Conservation (phyloP, 2,888 invertebrate species). For the Baccha elongata region DNA sequence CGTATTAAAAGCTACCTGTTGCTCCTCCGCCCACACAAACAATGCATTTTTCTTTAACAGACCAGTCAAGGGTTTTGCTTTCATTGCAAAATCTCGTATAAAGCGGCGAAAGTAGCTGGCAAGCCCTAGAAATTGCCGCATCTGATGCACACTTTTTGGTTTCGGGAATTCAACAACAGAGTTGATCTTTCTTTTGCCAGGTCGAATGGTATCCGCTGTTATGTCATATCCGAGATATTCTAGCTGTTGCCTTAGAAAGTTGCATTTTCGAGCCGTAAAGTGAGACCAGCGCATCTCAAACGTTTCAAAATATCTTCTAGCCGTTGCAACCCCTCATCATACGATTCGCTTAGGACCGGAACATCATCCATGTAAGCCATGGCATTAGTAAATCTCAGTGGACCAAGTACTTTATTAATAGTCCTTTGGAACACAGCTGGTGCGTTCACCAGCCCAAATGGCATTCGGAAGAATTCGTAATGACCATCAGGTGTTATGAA, state of each 20-base stretch:
- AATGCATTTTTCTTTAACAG: conserved; percentile 15
- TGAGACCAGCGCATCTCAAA: no score
- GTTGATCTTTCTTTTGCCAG: background rate
- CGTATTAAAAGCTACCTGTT: conserved; percentile 21
- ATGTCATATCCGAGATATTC: background rate
- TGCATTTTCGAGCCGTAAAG: no score
- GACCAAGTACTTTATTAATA: background rate
- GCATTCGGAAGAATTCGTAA: no score
- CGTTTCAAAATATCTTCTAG: no score
- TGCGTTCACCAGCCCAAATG: no score
- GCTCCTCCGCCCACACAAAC: no score
- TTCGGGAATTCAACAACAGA: background rate
- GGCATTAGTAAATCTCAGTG: background rate
- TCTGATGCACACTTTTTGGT: background rate
- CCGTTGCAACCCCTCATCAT: no score
- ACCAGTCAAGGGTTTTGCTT: background rate
- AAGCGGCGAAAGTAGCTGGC: background rate
- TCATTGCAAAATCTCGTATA: background rate
- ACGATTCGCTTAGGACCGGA: no score
- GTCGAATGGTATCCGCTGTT: background rate
- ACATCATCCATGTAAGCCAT: no score
- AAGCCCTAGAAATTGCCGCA: background rate
- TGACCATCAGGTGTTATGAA: conserved; percentile 72
- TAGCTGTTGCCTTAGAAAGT: no score
- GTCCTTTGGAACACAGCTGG: no score